Evolutionary conservation across 2,113 vertebrate genomes (phyloP), one percentile per base, ranked within the genome.

Genomic region (Excalfactoria chinensis): DNA sequence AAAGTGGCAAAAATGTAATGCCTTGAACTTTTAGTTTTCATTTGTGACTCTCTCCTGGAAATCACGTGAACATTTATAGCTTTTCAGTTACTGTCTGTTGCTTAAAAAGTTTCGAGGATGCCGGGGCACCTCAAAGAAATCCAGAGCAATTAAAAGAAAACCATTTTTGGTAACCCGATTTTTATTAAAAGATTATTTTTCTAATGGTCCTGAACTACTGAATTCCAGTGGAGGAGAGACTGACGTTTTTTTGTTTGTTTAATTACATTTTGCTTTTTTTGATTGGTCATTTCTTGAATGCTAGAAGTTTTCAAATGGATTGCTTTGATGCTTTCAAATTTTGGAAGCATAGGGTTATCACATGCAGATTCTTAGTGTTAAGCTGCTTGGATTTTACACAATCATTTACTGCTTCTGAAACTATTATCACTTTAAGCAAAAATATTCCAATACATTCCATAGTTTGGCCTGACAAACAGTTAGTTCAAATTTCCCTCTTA

Each of bases 391-490:
- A 35, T 81, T 66, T 53, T 19, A 59, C 32, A 76, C 7, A 69
- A 58, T 26, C 15, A 34, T 17, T 49, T n/a, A 10, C 19, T 59
- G 23, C 17, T 76, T 86, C 58, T 89, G 59, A 51, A 95, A 59
- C 13, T 43, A 35, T 8, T n/a, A 35, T 12, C 56, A 11, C 30
- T 66, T 83, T 26, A 26, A 83, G 41, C 21, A 63, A 55, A 10
- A 70, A 15, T 23, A 46, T 12, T 68, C 30, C 67, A 75, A 85
- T 22, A 15, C 5, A 40, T 56, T 26, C 26, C 48, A 13, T 48
- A 60, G 6, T 53, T 74, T 77, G 23, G 21, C 53, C 34, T 55
- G 22, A 84, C 82, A 95, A 82, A 46, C 4, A 69, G n/a, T 86
- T 88, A 34, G 53, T 76, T 75, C 28, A 44, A 22, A 43, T 70